Evolutionary conservation across 2,888 invertebrate genomes (phyloP), one percentile per base, ranked within the genome.

Genomic region (Agelastica alni): DNA sequence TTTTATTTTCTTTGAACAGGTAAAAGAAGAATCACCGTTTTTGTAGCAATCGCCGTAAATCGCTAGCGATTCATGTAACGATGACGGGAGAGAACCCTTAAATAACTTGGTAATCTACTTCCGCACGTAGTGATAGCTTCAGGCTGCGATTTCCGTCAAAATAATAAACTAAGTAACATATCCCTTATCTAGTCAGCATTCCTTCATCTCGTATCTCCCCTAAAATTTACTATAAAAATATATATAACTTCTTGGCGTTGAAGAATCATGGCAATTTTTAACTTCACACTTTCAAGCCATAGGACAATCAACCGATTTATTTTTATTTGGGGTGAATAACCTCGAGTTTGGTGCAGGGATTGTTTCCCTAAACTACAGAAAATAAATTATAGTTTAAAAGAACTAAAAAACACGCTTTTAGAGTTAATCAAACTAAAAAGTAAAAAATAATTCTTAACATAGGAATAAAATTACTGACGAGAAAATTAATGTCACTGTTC

Each of bases 161-260:
- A 44, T 44, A 44, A 44, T 43, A 43, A 43, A 43, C 43, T 43
- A 12, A 28, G 16, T 18, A 44, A 31, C 44, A 6, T 17, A 44
- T 44, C 30, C 44, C 45, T 45, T 45, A 45, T 45, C 45, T 45
- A 45, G 45, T 28, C 45, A 45, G 32, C 32, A 32, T 45, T 45
- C 32, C 16, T 45, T 34, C 28, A 45, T 45, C 32, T 32, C 16
- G 12, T 45, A 44, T 44, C 44, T 44, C 44, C 44, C 44, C 32
- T 39, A 16, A 20, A 45, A 31, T 20, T 45, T 45, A 10, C 10
- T 20, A 42, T n/a, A 22, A 31, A 18, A 45, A 31, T n/a, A 26
- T 26, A 45, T 31, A 45, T 45, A 45, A 45, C 32, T 32, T 45
- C 13, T 32, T 22, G 44, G 31, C 44, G 44, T 44, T 44, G 44